Evolutionary conservation across 2,113 vertebrate species (phyloP), one percentile per base, ranked within the genome.

Genomic region (Regulus satrapa): DNA sequence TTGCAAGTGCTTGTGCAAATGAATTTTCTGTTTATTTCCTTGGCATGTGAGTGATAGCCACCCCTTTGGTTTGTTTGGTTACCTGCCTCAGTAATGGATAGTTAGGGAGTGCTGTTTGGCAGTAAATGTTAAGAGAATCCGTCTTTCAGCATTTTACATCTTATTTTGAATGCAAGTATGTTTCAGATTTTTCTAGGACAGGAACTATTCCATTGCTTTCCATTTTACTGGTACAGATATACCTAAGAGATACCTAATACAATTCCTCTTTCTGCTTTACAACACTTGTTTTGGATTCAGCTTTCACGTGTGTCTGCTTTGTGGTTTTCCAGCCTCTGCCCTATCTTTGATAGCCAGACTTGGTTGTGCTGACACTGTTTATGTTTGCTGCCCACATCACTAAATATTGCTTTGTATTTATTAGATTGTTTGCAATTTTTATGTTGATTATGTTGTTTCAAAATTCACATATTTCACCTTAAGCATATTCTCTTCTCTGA

Each of bases 281-380:
- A n/a, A 2, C 34, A 26, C 9, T 6, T 26, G 16, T 49, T 94
- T 79, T 25, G 66, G 23, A 66, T 76, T 89, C 54, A 69, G 38
- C 29, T 56, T 62, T 68, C 58, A 5, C 0, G 0, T 45, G 6
- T 2, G 0, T 14, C 32, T 61, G 25, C n/a, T 49, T 69, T 67
- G 51, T 71, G 38, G 13, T 18, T 87, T 48, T 23, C 19, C 28
- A 69, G 12, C 31, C 28, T 72, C 54, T 87, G 21, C 72, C 26
- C 40, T 82, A 21, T 49, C 56, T 81, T 48, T 72, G 46, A 10
- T 41, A 31, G 16, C 32, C 28, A 12, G 18, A 12, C 29, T 64
- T 5, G 0, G 5, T 41, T 89, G 36, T 56, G 54, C 10, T 34
- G 54, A 18, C 15, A 24, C 5, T 34, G 9, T 9, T 29, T 58